phyloP scores from a whole-genome alignment of 2,888 invertebrate species.

The Operophtera brumata region DNA sequence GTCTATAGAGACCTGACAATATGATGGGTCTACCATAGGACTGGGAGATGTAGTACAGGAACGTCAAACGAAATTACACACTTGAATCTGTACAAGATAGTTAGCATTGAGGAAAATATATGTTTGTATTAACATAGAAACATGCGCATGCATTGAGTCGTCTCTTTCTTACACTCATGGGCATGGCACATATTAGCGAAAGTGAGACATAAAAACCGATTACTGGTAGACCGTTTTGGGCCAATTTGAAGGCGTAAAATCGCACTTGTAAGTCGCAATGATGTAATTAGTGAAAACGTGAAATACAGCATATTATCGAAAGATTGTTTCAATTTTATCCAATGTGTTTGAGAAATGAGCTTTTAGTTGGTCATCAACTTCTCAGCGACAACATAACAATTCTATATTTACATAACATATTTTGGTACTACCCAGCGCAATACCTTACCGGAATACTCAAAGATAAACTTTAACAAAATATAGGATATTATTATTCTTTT shows the following conservation, averaged over 20 bases:
- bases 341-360: constrained; percentile 23
- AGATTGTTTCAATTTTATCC: constrained; percentile 14
- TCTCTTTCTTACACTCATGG: constrained; percentile 20
- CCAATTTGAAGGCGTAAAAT: neutral
- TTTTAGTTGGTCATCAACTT: constrained; percentile 10
- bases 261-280: neutral
- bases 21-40: constrained; percentile 23
- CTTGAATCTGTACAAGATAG: neutral
- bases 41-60: constrained; percentile 1
- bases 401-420: constrained; percentile 38
- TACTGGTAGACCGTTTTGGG: neutral
- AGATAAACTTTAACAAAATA: constrained; percentile 79
- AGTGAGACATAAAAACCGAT: constrained; percentile 8
- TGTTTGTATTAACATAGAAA: neutral
- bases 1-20: constrained; percentile 22
- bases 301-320: neutral
- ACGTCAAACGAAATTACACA: neutral
- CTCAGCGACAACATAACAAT: constrained; percentile 29
- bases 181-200: constrained; percentile 18
- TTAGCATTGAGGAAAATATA: neutral
- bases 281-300: neutral
- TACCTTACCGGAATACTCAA: constrained; percentile 69
- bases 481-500: constrained; percentile 67
- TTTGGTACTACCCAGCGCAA: constrained; percentile 61
- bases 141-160: neutral